Percentiles rank a stretch among this genome's conserved stretches.
phyloP scores from a whole-genome alignment of 2,797 vertebrate species.

The Agapornis canus region DNA sequence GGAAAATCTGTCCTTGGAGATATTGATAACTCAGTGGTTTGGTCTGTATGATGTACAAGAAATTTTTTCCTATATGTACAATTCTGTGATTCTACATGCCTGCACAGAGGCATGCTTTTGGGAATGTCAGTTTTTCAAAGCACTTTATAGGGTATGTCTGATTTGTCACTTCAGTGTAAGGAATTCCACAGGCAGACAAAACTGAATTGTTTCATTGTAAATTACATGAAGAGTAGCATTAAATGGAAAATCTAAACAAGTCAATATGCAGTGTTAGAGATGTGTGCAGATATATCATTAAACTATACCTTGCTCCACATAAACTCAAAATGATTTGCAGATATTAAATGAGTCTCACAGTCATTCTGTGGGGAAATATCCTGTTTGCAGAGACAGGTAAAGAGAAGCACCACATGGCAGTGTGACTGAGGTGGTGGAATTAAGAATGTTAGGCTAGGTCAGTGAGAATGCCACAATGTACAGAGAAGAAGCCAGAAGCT shows the following conservation, averaged over 20 bases:
- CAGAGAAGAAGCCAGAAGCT: not conserved
- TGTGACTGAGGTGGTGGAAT: not conserved
- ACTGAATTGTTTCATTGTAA: not conserved
- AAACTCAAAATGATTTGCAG: not conserved
- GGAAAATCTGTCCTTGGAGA: not conserved
- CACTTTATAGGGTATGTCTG: not conserved
- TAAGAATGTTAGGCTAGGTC: not conserved
- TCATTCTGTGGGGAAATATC: not conserved
- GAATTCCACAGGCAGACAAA: not conserved
- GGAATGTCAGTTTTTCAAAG: not conserved
- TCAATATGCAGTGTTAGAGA: not conserved
- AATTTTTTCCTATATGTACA: not conserved
- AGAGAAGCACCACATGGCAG: not conserved
- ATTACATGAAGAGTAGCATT: not conserved
- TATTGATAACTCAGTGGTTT: not conserved
- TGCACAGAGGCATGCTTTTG: not conserved
- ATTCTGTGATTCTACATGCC: not conserved
- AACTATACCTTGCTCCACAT: not conserved
- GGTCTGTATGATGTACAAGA: not conserved
- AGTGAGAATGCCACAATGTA: accelerated
- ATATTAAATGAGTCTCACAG: not conserved
- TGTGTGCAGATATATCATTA: not conserved
- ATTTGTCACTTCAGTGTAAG: not conserved
- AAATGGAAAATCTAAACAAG: not conserved
- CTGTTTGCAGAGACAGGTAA: not conserved